Base-by-base conservation (phyloP, 2,888 invertebrate genomes). In the Ceratothoa steindachneri region DNA sequence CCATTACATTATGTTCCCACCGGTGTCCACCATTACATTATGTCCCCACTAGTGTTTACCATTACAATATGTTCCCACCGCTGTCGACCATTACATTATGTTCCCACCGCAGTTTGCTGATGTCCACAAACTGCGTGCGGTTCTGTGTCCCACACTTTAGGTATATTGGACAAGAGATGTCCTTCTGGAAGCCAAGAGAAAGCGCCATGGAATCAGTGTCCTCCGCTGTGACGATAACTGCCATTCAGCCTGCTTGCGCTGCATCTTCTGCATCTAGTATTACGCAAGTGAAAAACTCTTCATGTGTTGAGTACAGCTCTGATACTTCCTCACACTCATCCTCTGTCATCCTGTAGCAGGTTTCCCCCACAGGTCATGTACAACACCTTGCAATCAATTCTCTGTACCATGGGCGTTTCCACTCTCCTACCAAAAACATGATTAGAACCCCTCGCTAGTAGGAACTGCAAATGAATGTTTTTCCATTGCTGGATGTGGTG, bases 371-470 rank as follows among this genome's bases (percentile, higher is more conserved):
- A 64, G 64, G 72, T 72, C 4, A 72, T 41, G 29, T 68, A 72
- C n/a, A 72, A 31, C 22, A 19, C 31, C 67, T 72, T 67, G 67
- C 53, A 22, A 30, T 52, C 9, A 2, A 72, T 52, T 67, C 30
- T 55, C 72, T 72, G 30, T 24, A 24, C 41, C 24, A n/a, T 4
- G 15, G n/a, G 3, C 12, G 5, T 31, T 72, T 68, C 31, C 53
- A 72, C 31, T 71, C 52, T 9, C 29, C n/a, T n/a, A n/a, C n/a
- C n/a, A 52, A 22, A 52, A 72, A 67, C 22, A 30, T 72, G 72
- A 67, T 71, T 19, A 64, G 51, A 31, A 12, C 12, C 1, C 31
- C 9, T 28, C 65, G 30, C 41, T 65, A 27, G 28, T n/a, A 19
- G 0, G 65, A 60, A n/a, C 31, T 41, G 29, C 41, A 24, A 1